These are phyloP conservation scores for Rhyacophila brunnea DNA, from an alignment of 1,140 invertebrate genomes.

Conservation along the genomic window DNA sequence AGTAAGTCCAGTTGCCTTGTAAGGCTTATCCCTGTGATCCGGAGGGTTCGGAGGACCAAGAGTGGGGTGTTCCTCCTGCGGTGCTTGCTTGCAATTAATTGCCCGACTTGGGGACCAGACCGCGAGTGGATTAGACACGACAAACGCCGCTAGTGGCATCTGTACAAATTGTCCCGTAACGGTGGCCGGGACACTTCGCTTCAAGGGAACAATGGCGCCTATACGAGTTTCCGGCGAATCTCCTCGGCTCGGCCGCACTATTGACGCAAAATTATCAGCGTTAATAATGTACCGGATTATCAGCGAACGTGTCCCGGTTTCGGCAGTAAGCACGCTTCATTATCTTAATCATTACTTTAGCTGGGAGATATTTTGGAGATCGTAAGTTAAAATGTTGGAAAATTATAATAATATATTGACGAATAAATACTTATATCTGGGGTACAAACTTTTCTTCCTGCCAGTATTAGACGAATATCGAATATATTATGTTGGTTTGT, in stretches of 20 bases:
- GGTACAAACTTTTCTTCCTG: too few relatives aligned
- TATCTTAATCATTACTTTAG: too few relatives aligned
- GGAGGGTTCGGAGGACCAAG: slow-evolving; percentile 13
- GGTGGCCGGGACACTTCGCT: neutral
- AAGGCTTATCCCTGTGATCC: slow-evolving; percentile 34
- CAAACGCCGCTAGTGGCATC: slow-evolving; percentile 27
- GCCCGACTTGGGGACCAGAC: slow-evolving; percentile 27
- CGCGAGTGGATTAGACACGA: slow-evolving; percentile 34
- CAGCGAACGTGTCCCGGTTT: neutral
- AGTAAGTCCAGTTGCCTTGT: slow-evolving; percentile 36
- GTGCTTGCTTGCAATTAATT: slow-evolving; percentile 29
- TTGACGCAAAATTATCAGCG: slow-evolving; percentile 1
- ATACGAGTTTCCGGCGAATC: neutral
- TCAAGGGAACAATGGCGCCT: neutral
- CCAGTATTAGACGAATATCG: too few relatives aligned
- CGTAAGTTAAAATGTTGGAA: too few relatives aligned
- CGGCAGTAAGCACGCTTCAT: neutral
- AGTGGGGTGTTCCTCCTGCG: slow-evolving; percentile 11
- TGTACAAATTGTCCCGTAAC: slow-evolving; percentile 21
- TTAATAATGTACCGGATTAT: slow-evolving; percentile 1
- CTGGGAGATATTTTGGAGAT: too few relatives aligned
- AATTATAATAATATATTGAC: too few relatives aligned
- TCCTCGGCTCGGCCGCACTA: neutral
- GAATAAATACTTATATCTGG: too few relatives aligned
- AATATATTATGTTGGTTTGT: too few relatives aligned